Conservation (phyloP, 1,140 invertebrate species). For the Paramacrobiotus metropolitanus region DNA sequence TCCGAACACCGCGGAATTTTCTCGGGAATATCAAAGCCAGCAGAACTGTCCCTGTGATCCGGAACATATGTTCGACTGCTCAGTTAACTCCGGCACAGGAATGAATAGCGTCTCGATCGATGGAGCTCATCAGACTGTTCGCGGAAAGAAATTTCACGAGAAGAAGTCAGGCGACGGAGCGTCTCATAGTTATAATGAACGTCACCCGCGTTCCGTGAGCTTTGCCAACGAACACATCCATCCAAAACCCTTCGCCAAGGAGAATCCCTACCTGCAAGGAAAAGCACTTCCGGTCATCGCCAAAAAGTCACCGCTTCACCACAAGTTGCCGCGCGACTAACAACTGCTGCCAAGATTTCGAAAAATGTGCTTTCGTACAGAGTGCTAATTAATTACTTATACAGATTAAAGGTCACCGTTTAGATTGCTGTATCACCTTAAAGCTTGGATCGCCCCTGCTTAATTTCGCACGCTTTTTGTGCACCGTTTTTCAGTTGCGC, state of each 20-base stretch:
- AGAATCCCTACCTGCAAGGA: slow-evolving; percentile 22
- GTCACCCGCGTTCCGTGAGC: slow-evolving; percentile 17
- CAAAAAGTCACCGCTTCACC: slow-evolving; percentile 20
- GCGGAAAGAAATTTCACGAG: slow-evolving; percentile 5
- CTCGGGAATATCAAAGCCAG: slow-evolving; percentile 66
- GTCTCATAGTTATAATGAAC: slow-evolving; percentile 13
- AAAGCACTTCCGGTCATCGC: slow-evolving; percentile 22
- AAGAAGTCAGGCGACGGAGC: not conserved
- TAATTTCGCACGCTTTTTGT: too few relatives aligned
- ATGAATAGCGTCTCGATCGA: not conserved
- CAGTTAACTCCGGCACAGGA: slow-evolving; percentile 15
- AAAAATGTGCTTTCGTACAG: too few relatives aligned
- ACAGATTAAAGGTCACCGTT: too few relatives aligned
- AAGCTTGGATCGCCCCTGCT: too few relatives aligned
- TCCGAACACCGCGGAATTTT: slow-evolving; percentile 84
- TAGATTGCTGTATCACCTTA: too few relatives aligned
- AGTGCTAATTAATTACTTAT: too few relatives aligned
- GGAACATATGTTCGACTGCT: slow-evolving; percentile 93
- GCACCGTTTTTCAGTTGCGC: too few relatives aligned
- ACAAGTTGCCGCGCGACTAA: not conserved
- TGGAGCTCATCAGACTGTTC: not conserved
- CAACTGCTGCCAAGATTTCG: too few relatives aligned
- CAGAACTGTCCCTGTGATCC: slow-evolving; percentile 93
- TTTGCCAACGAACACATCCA: not conserved
- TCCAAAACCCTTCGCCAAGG: slow-evolving; percentile 8